Evolutionary conservation across 2,113 vertebrate species (phyloP), one percentile per base, ranked within the genome.

Genomic region (Loxodonta africana): DNA sequence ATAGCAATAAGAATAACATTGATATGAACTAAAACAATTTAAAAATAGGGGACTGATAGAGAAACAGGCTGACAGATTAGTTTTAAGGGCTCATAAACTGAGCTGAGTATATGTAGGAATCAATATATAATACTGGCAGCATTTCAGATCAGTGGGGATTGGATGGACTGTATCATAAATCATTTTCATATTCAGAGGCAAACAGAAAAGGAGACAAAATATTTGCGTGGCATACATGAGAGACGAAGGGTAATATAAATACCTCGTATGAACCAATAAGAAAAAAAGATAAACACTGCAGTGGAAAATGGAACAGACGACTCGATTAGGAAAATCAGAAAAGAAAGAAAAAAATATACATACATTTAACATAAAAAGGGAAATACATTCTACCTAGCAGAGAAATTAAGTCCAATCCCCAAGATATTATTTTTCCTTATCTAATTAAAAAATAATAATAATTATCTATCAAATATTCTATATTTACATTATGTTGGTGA

Each of bases 71-170:
- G n/a, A 83, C 33, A 6, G 20, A 51, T 90, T 90, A 76, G 33
- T 97, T 83, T 91, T 91, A 86, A 97, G 80, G 30, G 8, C 89
- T 96, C 76, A 77, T 96, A 90, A 94, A 60, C n/a, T 94, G 51
- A 95, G 65, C 11, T 93, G 63, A 96, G 11, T 33, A 76, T 60
- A 53, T 90, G 53, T 71, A 63, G 46, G n/a, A 97, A 96, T 95
- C 95, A 94, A 97, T 97, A 91, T 21, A 30, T 83, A 96, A 94
- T 51, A 74, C 44, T 69, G 8, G 51, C 88, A 91, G 67, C 76
- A 93, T 95, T 95, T 95, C 63, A 93, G 62, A 93, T 96, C 91
- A 96, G 77, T 83, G 28, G 48, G 4, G 57, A 89, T 88, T 94
- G 62, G 63, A 83, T 91, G 63, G 82, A 91, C 73, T 96, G 26